Evolutionary conservation across 2,797 vertebrate genomes (phyloP).

Genomic region (Rhincodon typus): DNA sequence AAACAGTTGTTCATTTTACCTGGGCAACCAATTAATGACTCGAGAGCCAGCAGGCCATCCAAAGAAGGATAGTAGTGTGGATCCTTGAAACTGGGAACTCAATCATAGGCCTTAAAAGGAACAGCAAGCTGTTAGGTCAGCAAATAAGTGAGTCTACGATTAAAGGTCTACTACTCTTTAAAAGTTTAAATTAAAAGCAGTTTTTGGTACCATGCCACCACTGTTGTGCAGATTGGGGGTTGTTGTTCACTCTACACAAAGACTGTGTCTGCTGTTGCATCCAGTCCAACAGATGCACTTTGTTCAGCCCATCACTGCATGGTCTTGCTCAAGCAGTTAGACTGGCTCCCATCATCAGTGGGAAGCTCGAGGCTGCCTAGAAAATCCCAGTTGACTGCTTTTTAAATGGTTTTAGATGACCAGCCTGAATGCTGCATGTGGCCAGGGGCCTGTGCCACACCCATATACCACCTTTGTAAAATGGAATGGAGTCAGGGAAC

Average conservation of each 20-base stretch:
- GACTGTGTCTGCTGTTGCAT: too few species aligned
- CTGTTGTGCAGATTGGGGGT: too few species aligned
- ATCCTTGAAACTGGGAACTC: neutral
- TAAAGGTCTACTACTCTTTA: neutral
- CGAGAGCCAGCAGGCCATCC: neutral
- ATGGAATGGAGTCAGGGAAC: neutral
- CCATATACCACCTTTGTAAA: too few species aligned
- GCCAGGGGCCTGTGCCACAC: neutral
- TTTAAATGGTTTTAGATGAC: too few species aligned
- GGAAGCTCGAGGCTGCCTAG: too few species aligned
- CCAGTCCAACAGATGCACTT: neutral
- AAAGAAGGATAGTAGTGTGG: neutral
- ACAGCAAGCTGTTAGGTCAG: neutral
- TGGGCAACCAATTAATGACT: neutral
- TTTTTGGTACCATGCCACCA: neutral
- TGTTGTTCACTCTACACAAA: neutral
- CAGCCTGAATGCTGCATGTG: neutral
- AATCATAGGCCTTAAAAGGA: neutral
- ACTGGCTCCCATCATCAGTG: neutral
- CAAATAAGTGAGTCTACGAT: too few species aligned
- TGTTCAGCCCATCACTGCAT: too few species aligned
- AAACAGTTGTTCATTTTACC: neutral
- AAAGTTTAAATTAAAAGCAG: neutral
- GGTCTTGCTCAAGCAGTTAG: neutral
- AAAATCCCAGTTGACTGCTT: too few species aligned